These are phyloP conservation scores for Chromoteleia sp. DNA, from an alignment of 2,888 invertebrate species.

Conservation along the genomic window DNA sequence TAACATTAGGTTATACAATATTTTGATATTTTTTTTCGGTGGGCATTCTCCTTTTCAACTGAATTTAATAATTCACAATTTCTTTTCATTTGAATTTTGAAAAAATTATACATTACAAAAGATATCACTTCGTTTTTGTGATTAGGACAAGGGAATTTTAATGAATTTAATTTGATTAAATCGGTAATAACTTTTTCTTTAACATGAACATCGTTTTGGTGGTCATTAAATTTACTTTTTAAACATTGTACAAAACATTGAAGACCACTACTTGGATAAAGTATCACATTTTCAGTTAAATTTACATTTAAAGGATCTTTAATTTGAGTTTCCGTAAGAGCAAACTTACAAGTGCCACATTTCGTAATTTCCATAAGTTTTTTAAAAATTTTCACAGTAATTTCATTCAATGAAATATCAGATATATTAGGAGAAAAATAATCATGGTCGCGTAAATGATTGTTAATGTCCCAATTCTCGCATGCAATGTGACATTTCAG, in stretches of 20 bases:
- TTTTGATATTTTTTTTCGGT: slow-evolving; percentile 27
- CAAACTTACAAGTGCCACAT: slow-evolving; percentile 23
- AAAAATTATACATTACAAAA: slow-evolving; percentile 8
- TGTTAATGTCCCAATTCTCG: slow-evolving; percentile 13
- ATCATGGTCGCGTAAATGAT: slow-evolving; percentile 21
- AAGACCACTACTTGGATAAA: slow-evolving; percentile 27
- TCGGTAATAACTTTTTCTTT: slow-evolving; percentile 9
- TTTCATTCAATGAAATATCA: slow-evolving; percentile 30
- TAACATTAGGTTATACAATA: slow-evolving; percentile 10
- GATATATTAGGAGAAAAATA: not conserved
- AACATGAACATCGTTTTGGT: slow-evolving; percentile 13
- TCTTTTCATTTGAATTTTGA: slow-evolving; percentile 23
- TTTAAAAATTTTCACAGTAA: slow-evolving; percentile 3
- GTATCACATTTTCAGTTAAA: not conserved
- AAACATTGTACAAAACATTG: slow-evolving; percentile 17
- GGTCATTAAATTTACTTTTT: slow-evolving; percentile 2
- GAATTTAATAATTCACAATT: slow-evolving; percentile 15
- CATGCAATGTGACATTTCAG: slow-evolving; percentile 11
- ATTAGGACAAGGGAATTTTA: slow-evolving; percentile 19
- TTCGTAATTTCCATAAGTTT: slow-evolving; percentile 11
- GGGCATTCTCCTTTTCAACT: slow-evolving; percentile 23
- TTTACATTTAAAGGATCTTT: slow-evolving; percentile 6
- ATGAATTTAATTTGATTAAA: slow-evolving; percentile 9
- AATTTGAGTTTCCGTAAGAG: slow-evolving; percentile 10
- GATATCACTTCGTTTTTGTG: slow-evolving; percentile 16